Base-by-base conservation (phyloP, 2,113 vertebrate species). In the Hyla sarda region DNA sequence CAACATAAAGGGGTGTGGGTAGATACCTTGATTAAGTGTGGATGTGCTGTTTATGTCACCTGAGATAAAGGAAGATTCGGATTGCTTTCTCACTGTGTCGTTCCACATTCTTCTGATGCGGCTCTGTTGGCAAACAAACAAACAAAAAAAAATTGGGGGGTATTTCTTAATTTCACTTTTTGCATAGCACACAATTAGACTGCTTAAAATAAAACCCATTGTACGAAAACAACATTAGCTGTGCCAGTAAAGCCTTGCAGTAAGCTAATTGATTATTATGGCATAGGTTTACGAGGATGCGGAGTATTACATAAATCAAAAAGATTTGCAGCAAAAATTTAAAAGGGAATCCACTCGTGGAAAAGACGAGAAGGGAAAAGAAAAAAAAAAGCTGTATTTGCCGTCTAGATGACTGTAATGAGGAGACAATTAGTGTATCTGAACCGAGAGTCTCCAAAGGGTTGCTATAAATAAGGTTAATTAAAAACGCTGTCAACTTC, bases 31-130 rank as follows among this genome's bases (percentile, higher is more conserved):
- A 95, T 99, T 99, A 96, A 99, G 98, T 92, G 98, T 99, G 93
- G 98, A 99, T 95, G 98, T 98, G 95, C 98, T 99, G 97, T 99
- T 99, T 96, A 99, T 99, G 96, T 99, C 98, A 97, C 98, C 98
- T 98, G 98, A 99, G 97, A 99, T 99, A 97, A 99, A 99, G 93
- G 98, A 99, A n/a, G 98, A 99, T 95, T 99, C 98, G 60, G 98
- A 98, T 89, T 99, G 98, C 93, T 99, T 99, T 95, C 98, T 97
- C 94, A 99, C 98, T 93, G 98, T 99, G 95, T 99, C 98, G 93
- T 99, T 99, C 98, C 98, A 99, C 98, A 99, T 99, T 93, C 98
- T 98, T 91, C 98, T 97, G 95, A 99, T 99, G 91, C 98, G 98
- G 94, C 98, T 99, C 98, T 99, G 96, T 96, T 91, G 92, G 96